Evolutionary conservation across 2,113 vertebrate species (phyloP), one percentile per base, ranked within the genome.

Genomic region (Podarcis cretensis): DNA sequence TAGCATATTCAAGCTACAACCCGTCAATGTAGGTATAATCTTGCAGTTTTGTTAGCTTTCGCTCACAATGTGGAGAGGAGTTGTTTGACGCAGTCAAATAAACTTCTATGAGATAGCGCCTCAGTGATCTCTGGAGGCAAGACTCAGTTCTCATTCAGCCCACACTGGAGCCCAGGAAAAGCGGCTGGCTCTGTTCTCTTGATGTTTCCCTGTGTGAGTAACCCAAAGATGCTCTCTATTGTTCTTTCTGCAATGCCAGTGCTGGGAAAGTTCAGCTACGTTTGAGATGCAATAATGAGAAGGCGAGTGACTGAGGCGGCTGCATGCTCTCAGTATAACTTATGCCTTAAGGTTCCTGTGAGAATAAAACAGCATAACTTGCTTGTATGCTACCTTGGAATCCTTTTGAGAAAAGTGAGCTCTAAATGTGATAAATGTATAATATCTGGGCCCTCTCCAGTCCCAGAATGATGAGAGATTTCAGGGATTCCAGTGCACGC

Each of bases 1-100:
- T 99, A 37, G 97, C 98, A 0, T 98, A 98, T 2, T 97, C 99
- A 32, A 99, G 99, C 95, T 99, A 99, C 89, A 99, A 98, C n/a
- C 87, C 94, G 1, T 93, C 96, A 90, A 97, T 96, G 98, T 98
- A 95, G 95, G 96, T 71, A 82, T 6, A 89, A 87, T 2, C 9
- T 0, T 65, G 66, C 21, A 32, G 18, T 16, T 90, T 35, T 90
- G 23, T 14, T 54, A 77, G 81, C 4, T 75, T n/a, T 90, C 81
- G 13, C 5, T 30, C 40, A 1, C 20, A 3, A 40, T 8, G n/a
- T 35, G 8, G 43, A 21, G 12, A 8, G 13, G 3, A 32, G 20
- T 18, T 73, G n/a, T 35, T 75, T 37, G 30, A 23, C 27, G 71
- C 30, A n/a, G 6, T n/a, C 8, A n/a, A 32, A 84, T 20, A 5